Evolutionary conservation across 92 coral and sea anemone genomes (phyloP).

Genomic region (Epizoanthus stellaris): DNA sequence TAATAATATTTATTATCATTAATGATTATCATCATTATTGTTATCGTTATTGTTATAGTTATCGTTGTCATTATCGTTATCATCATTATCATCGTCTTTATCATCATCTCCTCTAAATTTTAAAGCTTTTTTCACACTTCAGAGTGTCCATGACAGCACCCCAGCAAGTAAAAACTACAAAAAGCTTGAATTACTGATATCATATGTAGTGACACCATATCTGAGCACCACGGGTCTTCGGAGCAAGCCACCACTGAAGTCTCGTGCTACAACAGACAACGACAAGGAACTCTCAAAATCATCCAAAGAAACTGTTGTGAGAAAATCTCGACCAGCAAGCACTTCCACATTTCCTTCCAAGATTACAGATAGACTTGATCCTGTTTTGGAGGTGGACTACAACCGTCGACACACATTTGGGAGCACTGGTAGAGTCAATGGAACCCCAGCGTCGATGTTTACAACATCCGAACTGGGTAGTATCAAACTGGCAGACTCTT

Average conservation of each 20-base stretch:
- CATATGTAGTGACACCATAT: constrained; percentile 85
- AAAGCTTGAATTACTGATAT: constrained; percentile 84
- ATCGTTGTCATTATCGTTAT: too few species aligned
- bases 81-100: too few species aligned
- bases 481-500: not conserved
- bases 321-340: constrained; percentile 61
- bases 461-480: not conserved
- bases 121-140: not conserved
- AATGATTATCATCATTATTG: too few species aligned
- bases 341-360: constrained; percentile 46
- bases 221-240: constrained; percentile 85
- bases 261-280: not conserved
- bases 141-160: constrained; percentile 90
- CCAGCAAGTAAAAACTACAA: constrained; percentile 76
- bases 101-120: too few species aligned
- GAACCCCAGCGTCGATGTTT: not conserved
- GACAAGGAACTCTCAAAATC: constrained; percentile 14
- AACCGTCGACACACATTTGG: constrained; percentile 29
- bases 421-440: not conserved
- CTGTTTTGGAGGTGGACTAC: constrained; percentile 70
- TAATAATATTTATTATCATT: too few species aligned
- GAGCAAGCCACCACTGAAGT: constrained; percentile 46
- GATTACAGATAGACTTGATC: constrained; percentile 68
- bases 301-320: constrained; percentile 1
- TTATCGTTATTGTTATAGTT: too few species aligned